Evolutionary conservation across 2,113 vertebrate genomes (phyloP), one percentile per base, ranked within the genome.

Genomic region (Dipodomys spectabilis): DNA sequence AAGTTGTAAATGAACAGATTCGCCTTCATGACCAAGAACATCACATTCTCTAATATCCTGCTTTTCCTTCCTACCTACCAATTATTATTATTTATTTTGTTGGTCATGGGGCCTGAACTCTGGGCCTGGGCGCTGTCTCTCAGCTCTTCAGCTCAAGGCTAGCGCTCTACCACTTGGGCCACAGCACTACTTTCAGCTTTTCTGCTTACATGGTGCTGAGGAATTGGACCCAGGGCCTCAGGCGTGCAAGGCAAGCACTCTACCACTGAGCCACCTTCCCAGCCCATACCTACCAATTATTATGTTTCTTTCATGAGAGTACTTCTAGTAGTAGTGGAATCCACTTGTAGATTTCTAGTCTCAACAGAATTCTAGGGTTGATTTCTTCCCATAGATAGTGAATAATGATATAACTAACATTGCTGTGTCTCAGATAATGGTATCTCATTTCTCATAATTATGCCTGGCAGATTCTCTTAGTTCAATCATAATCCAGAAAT

Each of bases 331-430:
- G 2, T 39, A 39, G 39, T 49, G 49, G 49, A 49, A 49, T 49
- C 49, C 12, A 49, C 49, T 49, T 49, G 49, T 49, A 49, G 49
- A 65, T 71, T 65, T 45, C 39, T 67, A 68, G 77, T 77, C 30
- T 88, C 57, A 68, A 83, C 35, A 90, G 44, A 80, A 83, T 45
- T 86, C 28, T 78, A n/a, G 35, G 16, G 90, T 95, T 91, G 19
- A 57, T 78, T n/a, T 90, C n/a, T 87, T 4, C 6, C 22, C 18
- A 67, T 3, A 80, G 35, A 30, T 71, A 89, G 23, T 94, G 60
- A 85, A 60, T 89, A 94, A 13, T 35, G n/a, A 89, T 81, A 91
- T 11, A 90, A 79, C 23, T 92, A 75, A 93, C 20, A 72, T 53
- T 86, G 11, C 73, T 62, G 39, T 44, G 27, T 80, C 62, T 91